Percentiles rank a stretch among this genome's conserved stretches.
These are phyloP conservation scores for Drosophila putrida DNA, from an alignment of 2,888 invertebrate genomes.

Conservation along the genomic window DNA sequence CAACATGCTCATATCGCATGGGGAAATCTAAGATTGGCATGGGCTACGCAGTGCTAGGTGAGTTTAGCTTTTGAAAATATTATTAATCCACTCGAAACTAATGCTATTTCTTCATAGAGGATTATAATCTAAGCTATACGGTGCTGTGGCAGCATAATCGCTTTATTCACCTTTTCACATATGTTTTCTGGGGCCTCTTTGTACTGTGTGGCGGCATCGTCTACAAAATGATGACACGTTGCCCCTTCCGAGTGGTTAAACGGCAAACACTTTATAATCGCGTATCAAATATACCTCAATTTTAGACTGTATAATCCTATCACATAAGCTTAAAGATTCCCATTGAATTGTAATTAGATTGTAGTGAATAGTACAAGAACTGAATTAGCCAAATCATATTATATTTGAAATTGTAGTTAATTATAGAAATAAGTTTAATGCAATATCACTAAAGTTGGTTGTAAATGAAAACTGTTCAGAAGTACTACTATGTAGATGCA, in stretches of 20 bases:
- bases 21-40: conserved; percentile 94
- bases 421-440: not conserved
- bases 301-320: conserved; percentile 72
- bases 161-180: conserved; percentile 80
- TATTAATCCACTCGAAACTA: too few species aligned
- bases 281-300: conserved; percentile 83
- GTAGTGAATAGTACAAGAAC: conserved; percentile 12
- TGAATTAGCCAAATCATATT: not conserved
- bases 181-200: conserved; percentile 82
- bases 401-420: not conserved
- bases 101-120: conserved; percentile 64
- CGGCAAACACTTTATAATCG: conserved; percentile 78
- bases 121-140: conserved; percentile 82
- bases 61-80: conserved; percentile 36
- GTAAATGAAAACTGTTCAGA: conserved; percentile 1
- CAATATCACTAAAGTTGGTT: conserved; percentile 7
- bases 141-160: conserved; percentile 84
- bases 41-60: conserved; percentile 93
- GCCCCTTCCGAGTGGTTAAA: conserved; percentile 83
- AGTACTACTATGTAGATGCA: not conserved
- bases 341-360: not conserved
- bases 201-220: conserved; percentile 75
- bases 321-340: conserved; percentile 23
- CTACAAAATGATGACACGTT: conserved; percentile 84
- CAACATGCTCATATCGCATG: conserved; percentile 99